These are phyloP conservation scores for Asobara japonica DNA, from an alignment of 1,140 invertebrate genomes.

Conservation along the genomic window DNA sequence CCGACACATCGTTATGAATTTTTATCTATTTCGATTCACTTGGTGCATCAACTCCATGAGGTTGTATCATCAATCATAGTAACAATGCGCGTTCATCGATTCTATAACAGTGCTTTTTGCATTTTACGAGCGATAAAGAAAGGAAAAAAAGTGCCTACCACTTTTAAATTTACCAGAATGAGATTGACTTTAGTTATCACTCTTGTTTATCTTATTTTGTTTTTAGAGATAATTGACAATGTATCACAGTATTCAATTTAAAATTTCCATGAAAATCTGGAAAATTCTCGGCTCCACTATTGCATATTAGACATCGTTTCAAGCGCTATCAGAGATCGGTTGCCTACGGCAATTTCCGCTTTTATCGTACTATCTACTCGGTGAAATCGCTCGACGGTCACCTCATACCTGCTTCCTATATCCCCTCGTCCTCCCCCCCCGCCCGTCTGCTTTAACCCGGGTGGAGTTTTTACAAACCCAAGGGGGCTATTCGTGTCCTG, in stretches of 20 bases:
- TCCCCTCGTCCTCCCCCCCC: not conserved
- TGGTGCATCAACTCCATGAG: not conserved
- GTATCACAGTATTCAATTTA: not conserved
- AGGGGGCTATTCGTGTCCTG: not conserved
- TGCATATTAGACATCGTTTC: slow-evolving; percentile 5
- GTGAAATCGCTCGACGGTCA: slow-evolving; percentile 5
- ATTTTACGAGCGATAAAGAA: not conserved
- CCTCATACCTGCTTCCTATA: not conserved
- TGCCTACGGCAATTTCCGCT: slow-evolving; percentile 7
- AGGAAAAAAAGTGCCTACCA: not conserved
- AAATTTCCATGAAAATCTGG: not conserved
- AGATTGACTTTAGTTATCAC: not conserved
- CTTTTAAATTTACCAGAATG: not conserved
- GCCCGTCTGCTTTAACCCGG: no score
- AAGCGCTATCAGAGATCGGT: not conserved
- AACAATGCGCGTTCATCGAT: not conserved
- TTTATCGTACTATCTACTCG: not conserved
- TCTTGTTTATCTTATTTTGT: not conserved
- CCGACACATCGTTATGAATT: slow-evolving; percentile 1
- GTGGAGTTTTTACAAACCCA: not conserved
- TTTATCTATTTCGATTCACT: slow-evolving; percentile 1
- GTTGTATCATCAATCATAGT: not conserved
- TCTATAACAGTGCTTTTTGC: not conserved
- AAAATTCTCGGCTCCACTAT: not conserved
- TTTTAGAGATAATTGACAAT: not conserved